These are phyloP conservation scores for Mastigias papua DNA, from an alignment of 30 jellyfish, hydroid and myxozoan genomes.

Conservation along the genomic window DNA sequence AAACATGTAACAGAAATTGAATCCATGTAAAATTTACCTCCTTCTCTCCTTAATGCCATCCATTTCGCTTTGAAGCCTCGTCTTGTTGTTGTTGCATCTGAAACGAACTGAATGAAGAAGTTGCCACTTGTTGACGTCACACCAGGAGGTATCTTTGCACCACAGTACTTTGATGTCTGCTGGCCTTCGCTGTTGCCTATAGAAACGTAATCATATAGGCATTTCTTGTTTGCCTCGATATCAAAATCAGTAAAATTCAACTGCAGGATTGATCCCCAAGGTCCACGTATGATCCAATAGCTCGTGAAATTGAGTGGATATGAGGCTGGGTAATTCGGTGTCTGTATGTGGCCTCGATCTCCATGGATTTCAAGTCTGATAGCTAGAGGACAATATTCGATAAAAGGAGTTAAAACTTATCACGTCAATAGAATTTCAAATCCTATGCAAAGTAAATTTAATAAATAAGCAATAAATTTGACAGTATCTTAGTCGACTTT, in stretches of 20 bases:
- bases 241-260: constrained; percentile 53
- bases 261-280: constrained; percentile 9
- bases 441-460: too few species aligned
- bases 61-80: constrained; percentile 57
- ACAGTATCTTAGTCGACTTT: too few species aligned
- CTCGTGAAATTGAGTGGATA: constrained; percentile 47
- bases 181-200: neutral
- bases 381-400: constrained; percentile 26
- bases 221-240: constrained; percentile 50
- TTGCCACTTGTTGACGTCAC: constrained; percentile 2
- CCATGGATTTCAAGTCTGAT: constrained; percentile 30
- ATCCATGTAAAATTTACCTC: too few species aligned
- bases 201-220: constrained; percentile 42
- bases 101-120: constrained; percentile 3
- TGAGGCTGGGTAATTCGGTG: constrained; percentile 36
- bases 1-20: too few species aligned
- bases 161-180: constrained; percentile 28
- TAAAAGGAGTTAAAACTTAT: too few species aligned
- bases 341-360: constrained; percentile 24
- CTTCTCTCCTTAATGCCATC: constrained; percentile 4
- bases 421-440: too few species aligned
- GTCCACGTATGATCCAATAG: constrained; percentile 38
- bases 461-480: too few species aligned
- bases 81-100: constrained; percentile 24
- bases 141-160: constrained; percentile 20